phyloP scores from a whole-genome alignment of 1,140 invertebrate genomes.

The Drosophila littoralis region DNA sequence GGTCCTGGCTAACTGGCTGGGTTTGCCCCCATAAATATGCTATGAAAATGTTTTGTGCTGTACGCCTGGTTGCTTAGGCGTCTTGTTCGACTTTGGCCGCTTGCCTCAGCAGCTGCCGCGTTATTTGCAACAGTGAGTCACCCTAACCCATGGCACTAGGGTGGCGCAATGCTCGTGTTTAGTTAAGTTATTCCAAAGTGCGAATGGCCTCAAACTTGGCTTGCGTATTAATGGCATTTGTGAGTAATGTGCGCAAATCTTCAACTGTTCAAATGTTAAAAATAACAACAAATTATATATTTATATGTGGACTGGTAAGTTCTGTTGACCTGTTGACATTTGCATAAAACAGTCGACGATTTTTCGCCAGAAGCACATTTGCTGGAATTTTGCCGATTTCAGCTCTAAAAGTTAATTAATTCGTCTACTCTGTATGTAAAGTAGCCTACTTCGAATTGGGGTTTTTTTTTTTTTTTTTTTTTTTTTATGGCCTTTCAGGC shows the following conservation, averaged over 20 bases:
- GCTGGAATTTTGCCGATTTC: constrained; percentile 45
- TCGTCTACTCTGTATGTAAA: constrained; percentile 48
- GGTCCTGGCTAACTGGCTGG: constrained; percentile 19
- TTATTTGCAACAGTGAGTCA: constrained; percentile 53
- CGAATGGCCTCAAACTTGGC: constrained; percentile 44
- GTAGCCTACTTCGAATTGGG: background rate
- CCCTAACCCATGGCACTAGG: constrained; percentile 42
- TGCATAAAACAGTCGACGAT: constrained; percentile 52
- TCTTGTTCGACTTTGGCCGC: constrained; percentile 14
- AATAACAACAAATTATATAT: constrained; percentile 56
- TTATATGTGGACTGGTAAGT: constrained; percentile 18
- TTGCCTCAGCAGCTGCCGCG: constrained; percentile 10
- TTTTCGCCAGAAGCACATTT: constrained; percentile 33
- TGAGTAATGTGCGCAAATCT: constrained; percentile 74
- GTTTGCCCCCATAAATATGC: constrained; percentile 72
- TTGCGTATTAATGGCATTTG: constrained; percentile 74
- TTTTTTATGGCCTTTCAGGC: constrained; percentile 55
- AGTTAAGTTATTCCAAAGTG: constrained; percentile 71
- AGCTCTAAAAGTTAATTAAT: constrained; percentile 69
- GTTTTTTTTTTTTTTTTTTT: background rate
- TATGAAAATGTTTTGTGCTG: constrained; percentile 60
- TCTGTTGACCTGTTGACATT: constrained; percentile 75
- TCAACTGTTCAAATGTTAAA: constrained; percentile 56
- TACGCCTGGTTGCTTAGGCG: constrained; percentile 41
- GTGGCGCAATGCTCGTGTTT: constrained; percentile 13